phyloP scores from a whole-genome alignment of 2,797 vertebrate genomes.

The Tachyglossus aculeatus region DNA sequence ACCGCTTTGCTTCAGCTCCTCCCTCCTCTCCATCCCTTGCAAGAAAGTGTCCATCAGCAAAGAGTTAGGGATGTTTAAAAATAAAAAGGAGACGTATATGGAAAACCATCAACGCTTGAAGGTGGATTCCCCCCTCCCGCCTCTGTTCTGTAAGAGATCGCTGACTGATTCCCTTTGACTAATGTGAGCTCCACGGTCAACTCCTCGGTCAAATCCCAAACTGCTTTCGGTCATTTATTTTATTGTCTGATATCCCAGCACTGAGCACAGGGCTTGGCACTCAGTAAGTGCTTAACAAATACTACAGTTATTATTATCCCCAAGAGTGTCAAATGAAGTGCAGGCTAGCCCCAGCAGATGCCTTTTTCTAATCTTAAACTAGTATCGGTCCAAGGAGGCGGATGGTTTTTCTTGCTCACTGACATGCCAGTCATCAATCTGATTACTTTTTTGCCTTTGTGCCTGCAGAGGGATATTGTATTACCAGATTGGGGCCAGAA shows the following conservation, averaged over 20 bases:
- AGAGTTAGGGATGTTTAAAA: slow-evolving; percentile 75
- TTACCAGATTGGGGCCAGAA: not conserved
- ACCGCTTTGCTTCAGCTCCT: slow-evolving; percentile 39
- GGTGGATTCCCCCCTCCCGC: slow-evolving; percentile 59
- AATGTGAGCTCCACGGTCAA: not conserved
- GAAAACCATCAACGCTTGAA: slow-evolving; percentile 62
- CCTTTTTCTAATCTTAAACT: slow-evolving; percentile 10
- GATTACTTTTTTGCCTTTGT: slow-evolving; percentile 5
- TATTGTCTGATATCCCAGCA: slow-evolving; percentile 8
- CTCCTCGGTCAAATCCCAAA: slow-evolving; percentile 21
- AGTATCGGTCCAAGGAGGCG: not conserved
- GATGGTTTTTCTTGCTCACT: slow-evolving; percentile 17
- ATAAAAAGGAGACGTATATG: slow-evolving; percentile 77
- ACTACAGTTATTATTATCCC: too few species aligned
- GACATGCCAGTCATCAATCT: slow-evolving; percentile 4
- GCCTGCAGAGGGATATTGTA: not conserved
- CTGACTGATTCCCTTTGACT: slow-evolving; percentile 43
- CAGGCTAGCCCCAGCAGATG: not conserved
- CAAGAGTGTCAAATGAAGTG: slow-evolving; percentile 3
- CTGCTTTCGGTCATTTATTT: slow-evolving; percentile 31
- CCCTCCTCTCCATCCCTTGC: slow-evolving; percentile 64
- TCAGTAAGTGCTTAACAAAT: too few species aligned
- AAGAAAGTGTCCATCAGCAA: slow-evolving; percentile 78
- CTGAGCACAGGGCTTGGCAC: too few species aligned
- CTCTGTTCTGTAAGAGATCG: slow-evolving; percentile 28